Evolutionary conservation across 2,113 vertebrate species (phyloP), one percentile per base, ranked within the genome.

Genomic region (Hypanus sabinus): DNA sequence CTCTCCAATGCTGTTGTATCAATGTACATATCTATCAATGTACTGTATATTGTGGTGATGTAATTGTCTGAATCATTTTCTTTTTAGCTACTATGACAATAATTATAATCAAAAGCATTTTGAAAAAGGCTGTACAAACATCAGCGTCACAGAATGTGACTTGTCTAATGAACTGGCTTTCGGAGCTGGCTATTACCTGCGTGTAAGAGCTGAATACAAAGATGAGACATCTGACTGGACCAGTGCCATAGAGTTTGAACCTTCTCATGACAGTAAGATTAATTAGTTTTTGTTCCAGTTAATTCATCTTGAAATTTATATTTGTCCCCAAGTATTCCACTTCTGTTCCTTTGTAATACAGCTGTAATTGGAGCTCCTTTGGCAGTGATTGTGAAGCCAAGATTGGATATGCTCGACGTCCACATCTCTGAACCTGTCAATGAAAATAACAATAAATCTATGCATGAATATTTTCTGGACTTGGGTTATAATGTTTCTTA

Each of bases 111-210:
- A 73, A 5, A 24, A 46, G 2, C 10, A 22, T 30, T 24, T 27
- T 55, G 9, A 75, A 20, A 73, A 93, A 93, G 33, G 36, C 91
- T 93, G 91, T 38, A 75, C 68, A 0, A 73, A 71, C 68, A 93
- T 93, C 91, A 93, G 22, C 70, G 27, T 46, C 36, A 93, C 91
- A 73, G 36, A 93, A 93, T 93, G 91, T 73, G 91, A 93, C 91
- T 75, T 93, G 91, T 93, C 91, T 20, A 91, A 91, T 14, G 22
- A 5, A 75, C 70, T 93, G 36, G 11, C 36, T 22, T 30, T 11
- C 22, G 55, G 38, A 38, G 38, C 55, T 30, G 38, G 91, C 73
- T 93, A 93, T 55, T 93, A 5, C 36, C 70, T 93, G 3, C 36
- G 70, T 12, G 91, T 93, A 27, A 93, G 91, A 22, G 36, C 91